Evolutionary conservation across 53 echinoderm and acorn worm genomes (phyloP).

Genomic region (Apostichopus leukothele): DNA sequence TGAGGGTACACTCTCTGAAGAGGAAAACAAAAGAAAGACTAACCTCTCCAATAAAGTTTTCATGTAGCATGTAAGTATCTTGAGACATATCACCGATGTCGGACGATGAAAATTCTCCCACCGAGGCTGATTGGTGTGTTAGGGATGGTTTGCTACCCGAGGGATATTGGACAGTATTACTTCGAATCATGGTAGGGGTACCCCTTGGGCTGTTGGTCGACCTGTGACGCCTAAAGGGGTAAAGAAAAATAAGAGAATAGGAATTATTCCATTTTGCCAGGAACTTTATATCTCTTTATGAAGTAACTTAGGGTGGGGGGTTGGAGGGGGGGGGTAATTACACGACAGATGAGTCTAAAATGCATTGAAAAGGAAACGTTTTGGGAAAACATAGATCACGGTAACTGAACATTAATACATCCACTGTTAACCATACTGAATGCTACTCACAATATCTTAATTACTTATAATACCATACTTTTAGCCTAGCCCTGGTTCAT

Average conservation of each 20-base stretch:
- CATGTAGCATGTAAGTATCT: slow-evolving; percentile 27
- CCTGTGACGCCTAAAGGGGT: neutral
- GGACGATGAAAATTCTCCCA: neutral
- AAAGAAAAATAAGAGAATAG: neutral
- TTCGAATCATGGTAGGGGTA: slow-evolving; percentile 20
- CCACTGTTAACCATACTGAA: no score
- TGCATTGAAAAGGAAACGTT: no score
- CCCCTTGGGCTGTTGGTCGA: slow-evolving; percentile 38
- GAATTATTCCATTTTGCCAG: neutral
- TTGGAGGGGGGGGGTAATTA: no score
- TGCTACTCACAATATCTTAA: no score
- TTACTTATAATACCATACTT: no score
- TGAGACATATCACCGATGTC: neutral
- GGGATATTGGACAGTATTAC: slow-evolving; percentile 26
- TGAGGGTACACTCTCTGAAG: neutral
- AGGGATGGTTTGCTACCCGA: neutral
- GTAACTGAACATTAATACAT: no score
- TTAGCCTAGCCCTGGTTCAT: no score
- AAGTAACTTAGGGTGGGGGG: no score
- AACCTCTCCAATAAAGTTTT: slow-evolving; percentile 1
- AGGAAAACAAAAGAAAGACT: neutral
- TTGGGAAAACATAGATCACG: no score
- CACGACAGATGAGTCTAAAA: no score
- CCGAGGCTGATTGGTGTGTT: neutral
- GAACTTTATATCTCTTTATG: neutral